These are phyloP conservation scores for Climacteris rufus DNA, from an alignment of 2,113 vertebrate species.

Conservation along the genomic window DNA sequence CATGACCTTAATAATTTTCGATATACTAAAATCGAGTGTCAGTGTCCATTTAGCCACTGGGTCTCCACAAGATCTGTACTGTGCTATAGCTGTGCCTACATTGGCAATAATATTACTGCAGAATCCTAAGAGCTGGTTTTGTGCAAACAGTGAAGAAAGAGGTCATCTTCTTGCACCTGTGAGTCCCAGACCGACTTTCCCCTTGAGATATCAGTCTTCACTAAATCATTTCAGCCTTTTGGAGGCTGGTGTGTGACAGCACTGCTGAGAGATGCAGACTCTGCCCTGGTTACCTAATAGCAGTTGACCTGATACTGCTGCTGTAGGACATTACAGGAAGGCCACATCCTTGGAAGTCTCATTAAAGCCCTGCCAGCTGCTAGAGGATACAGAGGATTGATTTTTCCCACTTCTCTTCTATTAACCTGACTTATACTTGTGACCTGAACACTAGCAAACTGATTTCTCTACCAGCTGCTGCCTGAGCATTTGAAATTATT, in stretches of 20 bases:
- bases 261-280: not conserved
- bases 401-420: not conserved
- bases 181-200: not conserved
- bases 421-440: not conserved
- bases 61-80: rapidly evolving
- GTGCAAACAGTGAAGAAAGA: not conserved
- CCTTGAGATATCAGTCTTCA: not conserved
- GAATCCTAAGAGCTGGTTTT: not conserved
- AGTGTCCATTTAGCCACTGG: not conserved
- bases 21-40: not conserved
- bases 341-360: not conserved
- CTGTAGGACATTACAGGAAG: not conserved
- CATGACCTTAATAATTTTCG: not conserved
- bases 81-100: not conserved
- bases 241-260: not conserved
- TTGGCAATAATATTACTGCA: not conserved
- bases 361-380: not conserved
- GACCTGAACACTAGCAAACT: not conserved
- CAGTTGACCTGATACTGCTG: not conserved
- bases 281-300: not conserved
- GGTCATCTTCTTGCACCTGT: not conserved
- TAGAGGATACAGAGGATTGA: not conserved
- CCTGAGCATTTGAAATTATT: not conserved
- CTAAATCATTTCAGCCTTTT: not conserved
- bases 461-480: not conserved